Evolutionary conservation across 2,888 invertebrate genomes (phyloP).

Genomic region (Pachydiplax longipennis): DNA sequence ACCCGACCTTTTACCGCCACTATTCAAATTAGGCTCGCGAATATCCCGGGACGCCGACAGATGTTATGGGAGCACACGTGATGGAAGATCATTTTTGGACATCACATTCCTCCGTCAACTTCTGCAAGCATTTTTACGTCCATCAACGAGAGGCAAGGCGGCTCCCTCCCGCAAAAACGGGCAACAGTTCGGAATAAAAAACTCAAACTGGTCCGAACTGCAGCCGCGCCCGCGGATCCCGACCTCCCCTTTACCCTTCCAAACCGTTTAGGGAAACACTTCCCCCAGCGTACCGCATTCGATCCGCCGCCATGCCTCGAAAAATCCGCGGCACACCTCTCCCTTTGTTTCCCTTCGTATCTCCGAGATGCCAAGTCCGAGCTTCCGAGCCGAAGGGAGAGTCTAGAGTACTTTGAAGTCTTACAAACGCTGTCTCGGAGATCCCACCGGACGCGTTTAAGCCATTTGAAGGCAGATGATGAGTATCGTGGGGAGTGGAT

Average conservation of each 20-base stretch:
- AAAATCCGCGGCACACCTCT: not conserved
- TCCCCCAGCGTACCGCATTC: not conserved
- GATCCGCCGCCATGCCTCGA: not conserved
- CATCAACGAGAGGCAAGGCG: not conserved
- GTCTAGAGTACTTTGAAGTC: not conserved
- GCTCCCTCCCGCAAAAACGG: not conserved
- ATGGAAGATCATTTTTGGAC: constrained; percentile 1
- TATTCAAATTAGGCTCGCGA: too few relatives aligned
- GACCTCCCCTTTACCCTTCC: not conserved
- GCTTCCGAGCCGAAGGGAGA: not conserved
- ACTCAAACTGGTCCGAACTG: not conserved
- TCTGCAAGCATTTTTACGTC: not conserved
- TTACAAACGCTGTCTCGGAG: not conserved
- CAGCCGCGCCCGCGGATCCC: not conserved
- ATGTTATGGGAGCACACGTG: not conserved
- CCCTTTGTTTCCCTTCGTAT: not conserved
- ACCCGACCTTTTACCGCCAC: too few relatives aligned
- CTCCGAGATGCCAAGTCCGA: not conserved
- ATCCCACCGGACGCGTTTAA: constrained; percentile 23
- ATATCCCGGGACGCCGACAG: not conserved
- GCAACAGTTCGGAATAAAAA: not conserved
- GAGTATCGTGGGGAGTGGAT: not conserved
- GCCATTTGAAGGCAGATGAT: constrained; percentile 10
- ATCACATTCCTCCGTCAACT: not conserved
- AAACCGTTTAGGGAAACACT: not conserved